Evolutionary conservation across 2,113 vertebrate species (phyloP).

Genomic region (Vulpes lagopus): DNA sequence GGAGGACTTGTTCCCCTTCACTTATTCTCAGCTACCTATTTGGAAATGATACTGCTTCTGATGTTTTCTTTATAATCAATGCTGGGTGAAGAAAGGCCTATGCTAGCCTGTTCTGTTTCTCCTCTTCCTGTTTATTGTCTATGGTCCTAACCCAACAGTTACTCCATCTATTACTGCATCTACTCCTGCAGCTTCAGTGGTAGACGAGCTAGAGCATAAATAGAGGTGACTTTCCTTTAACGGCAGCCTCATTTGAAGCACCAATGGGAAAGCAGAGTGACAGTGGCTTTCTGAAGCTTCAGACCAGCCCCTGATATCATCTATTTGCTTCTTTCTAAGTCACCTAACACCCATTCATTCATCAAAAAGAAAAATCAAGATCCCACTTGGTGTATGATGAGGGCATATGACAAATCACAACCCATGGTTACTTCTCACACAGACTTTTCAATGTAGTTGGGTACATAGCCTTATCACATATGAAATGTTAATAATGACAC

Average conservation of each 20-base stretch:
- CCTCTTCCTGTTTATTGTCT: neutral
- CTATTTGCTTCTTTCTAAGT: neutral
- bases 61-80: neutral
- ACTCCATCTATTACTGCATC: too few relatives aligned
- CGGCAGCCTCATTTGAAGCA: neutral
- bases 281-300: accelerated
- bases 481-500: neutral
- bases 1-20: neutral
- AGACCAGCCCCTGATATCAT: neutral
- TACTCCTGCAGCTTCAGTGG: too few relatives aligned
- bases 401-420: neutral
- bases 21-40: neutral
- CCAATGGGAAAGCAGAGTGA: neutral
- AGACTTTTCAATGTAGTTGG: neutral
- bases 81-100: neutral
- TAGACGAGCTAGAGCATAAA: neutral
- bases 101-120: neutral
- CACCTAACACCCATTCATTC: neutral
- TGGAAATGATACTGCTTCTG: neutral
- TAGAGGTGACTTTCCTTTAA: neutral
- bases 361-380: neutral
- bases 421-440: neutral
- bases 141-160: neutral
- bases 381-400: neutral
- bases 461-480: neutral